A percentile compares a stretch with the other conserved stretches of the same genome.
phyloP scores from a whole-genome alignment of 2,797 vertebrate genomes.

The Lemur catta region DNA sequence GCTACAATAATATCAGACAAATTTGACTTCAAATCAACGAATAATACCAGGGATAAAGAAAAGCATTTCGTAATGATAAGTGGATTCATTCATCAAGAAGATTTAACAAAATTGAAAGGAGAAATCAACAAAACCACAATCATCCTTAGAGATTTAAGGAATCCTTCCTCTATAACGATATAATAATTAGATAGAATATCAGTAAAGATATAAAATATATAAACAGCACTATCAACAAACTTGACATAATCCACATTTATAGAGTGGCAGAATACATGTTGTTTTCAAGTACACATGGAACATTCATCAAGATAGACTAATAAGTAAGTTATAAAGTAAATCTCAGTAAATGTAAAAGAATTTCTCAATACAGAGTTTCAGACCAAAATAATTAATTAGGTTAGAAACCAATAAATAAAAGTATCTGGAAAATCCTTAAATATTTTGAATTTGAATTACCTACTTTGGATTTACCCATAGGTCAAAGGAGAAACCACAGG shows the following conservation, averaged over 20 bases:
- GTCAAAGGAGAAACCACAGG: background rate
- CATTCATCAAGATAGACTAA: background rate
- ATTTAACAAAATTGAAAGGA: background rate
- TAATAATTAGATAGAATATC: background rate
- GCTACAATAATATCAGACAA: background rate
- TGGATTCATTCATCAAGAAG: conserved; percentile 9
- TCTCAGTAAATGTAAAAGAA: background rate
- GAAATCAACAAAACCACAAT: background rate
- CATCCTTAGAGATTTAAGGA: background rate
- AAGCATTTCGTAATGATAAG: background rate
- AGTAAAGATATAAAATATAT: background rate
- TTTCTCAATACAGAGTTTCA: background rate
- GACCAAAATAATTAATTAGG: conserved; percentile 7
- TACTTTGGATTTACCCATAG: background rate
- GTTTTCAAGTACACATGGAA: background rate
- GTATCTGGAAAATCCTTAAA: background rate
- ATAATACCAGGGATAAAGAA: background rate
- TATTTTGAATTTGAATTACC: conserved; percentile 21
- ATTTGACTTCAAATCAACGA: conserved; percentile 1
- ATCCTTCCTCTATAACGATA: background rate
- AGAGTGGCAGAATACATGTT: background rate
- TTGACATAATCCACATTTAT: background rate
- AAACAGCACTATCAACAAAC: background rate
- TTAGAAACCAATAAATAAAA: background rate
- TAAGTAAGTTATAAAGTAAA: background rate